Conservation (phyloP, 2,113 vertebrate genomes). For the Chiloscyllium plagiosum region DNA sequence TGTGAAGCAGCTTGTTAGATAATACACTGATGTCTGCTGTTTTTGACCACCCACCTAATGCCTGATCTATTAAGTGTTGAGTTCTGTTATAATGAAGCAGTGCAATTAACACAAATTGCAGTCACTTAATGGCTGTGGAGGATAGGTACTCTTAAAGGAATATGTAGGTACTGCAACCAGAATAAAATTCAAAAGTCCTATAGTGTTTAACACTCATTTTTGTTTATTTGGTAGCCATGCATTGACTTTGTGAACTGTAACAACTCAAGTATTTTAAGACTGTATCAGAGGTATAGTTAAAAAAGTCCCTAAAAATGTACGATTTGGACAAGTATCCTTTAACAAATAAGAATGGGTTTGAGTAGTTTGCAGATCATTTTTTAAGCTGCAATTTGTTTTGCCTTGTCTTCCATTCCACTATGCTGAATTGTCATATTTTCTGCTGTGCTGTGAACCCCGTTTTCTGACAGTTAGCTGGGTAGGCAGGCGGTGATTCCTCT, state of each 20-base stretch:
- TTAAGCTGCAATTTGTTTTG: background rate
- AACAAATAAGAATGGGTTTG: background rate
- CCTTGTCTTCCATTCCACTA: background rate
- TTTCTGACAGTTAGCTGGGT: background rate
- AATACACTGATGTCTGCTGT: slow-evolving; percentile 51
- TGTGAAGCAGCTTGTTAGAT: slow-evolving; percentile 54
- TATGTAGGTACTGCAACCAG: background rate
- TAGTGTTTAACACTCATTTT: background rate
- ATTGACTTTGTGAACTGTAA: background rate
- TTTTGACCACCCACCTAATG: slow-evolving; percentile 18
- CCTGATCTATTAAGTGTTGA: background rate
- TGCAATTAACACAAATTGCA: background rate
- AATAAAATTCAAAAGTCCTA: background rate
- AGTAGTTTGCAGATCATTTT: background rate
- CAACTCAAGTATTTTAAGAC: background rate
- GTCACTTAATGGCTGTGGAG: background rate
- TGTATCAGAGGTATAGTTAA: background rate
- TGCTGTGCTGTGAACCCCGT: background rate
- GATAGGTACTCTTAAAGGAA: background rate
- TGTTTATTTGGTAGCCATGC: background rate
- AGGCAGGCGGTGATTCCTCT: background rate
- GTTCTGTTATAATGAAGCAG: background rate
- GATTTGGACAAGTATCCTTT: background rate
- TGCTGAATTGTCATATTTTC: background rate
- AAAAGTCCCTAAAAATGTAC: background rate